Evolutionary conservation across 2,888 invertebrate species (phyloP), one percentile per base, ranked within the genome.

Genomic region (Blomia tropicalis): DNA sequence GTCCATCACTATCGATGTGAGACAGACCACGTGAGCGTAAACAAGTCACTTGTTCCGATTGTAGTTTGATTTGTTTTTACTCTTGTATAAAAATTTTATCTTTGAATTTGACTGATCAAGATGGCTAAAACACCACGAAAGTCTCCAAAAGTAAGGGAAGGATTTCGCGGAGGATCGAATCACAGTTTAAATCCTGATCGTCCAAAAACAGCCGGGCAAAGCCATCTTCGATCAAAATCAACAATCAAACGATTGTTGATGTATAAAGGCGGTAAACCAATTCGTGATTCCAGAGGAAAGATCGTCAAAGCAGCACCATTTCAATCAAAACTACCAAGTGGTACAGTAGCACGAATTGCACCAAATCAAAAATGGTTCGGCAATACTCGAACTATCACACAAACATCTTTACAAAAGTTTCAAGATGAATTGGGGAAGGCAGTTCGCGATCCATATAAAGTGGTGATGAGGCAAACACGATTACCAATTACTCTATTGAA

Each of bases 301-400:
- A 92, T 99, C 62, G 76, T 93, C 53, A 83, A 83, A 41, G 86
- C 95, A 30, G 98, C 98, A 0, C 95, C 96, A 0, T 99, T 91
- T 74, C 98, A 98, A 75, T 86, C 85, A 53, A 83, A 83, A 76
- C 76, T 92, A 25, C 77, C 85, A 17, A 83, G 92, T 32, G 98
- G 98, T 27, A 84, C 89, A 1, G 82, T 85, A 72, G 90, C 95
- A 31, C 80, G 96, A 64, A 89, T 99, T 0, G 98, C 95, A 75
- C 98, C 98, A 1, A 93, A 89, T 69, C 88, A 92, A 70, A 90
- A 87, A 73, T 99, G 98, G 98, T 99, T 99, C 75, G 93, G 95
- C 19, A 99, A 99, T 73, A 93, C 96, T 0, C 80, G 93, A 66
- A 93, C 98, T 0, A 90, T 98, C 68, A 86, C 91, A 0, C 96